These are phyloP conservation scores for Circaetus gallicus DNA, from an alignment of 2,113 vertebrate genomes.

Conservation along the genomic window DNA sequence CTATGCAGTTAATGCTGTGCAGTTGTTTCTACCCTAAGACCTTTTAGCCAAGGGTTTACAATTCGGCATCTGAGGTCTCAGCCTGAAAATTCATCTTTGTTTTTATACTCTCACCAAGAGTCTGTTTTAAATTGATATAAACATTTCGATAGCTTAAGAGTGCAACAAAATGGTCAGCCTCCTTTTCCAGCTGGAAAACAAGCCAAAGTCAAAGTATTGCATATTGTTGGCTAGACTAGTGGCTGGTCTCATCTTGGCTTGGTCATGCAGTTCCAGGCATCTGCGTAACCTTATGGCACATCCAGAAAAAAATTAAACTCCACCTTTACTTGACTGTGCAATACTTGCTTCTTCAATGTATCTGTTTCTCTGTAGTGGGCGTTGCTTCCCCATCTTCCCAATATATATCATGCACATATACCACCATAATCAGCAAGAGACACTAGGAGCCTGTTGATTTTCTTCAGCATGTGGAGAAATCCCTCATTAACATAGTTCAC, in stretches of 20 bases:
- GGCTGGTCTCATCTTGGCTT: not conserved
- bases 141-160: conserved; percentile 12
- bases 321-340: not conserved
- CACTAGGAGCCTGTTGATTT: not conserved
- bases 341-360: not conserved
- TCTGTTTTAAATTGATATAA: conserved; percentile 40
- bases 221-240: not conserved
- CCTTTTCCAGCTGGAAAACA: conserved; percentile 32
- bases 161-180: not conserved
- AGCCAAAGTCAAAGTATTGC: not conserved
- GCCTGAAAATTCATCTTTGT: conserved; percentile 30
- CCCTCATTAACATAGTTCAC: not conserved
- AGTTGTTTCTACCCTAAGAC: not conserved
- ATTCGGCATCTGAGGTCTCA: conserved; percentile 24
- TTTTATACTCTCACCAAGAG: conserved; percentile 11
- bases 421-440: not conserved
- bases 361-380: not conserved
- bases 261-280: not conserved
- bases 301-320: not conserved
- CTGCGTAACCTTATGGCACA: not conserved
- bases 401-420: not conserved
- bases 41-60: conserved; percentile 32
- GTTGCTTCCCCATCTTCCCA: not conserved
- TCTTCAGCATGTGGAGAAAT: not conserved
- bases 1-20: conserved; percentile 25